Conservation (phyloP, 2,888 invertebrate genomes). For the Linyphia triangularis region DNA sequence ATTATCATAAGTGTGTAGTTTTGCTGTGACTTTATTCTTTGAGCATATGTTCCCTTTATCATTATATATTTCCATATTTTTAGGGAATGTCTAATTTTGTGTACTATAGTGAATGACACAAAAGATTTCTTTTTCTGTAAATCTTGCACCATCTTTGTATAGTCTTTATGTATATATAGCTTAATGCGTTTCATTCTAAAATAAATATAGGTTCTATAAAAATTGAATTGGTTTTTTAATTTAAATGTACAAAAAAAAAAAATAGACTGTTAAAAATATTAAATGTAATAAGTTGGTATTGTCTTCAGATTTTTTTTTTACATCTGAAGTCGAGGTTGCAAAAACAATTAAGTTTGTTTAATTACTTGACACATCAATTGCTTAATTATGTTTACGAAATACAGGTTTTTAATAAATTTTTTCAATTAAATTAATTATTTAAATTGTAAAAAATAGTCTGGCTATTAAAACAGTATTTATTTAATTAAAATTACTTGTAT, state of each 20-base stretch:
- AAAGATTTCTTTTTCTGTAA: background rate
- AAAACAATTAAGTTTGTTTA: too few species aligned
- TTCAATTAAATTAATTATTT: too few species aligned
- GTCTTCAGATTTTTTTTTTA: too few species aligned
- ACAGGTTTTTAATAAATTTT: too few species aligned
- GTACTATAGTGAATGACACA: too few species aligned
- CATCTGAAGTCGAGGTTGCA: too few species aligned
- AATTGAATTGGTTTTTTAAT: background rate
- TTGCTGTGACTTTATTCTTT: conserved; percentile 16
- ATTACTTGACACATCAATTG: too few species aligned
- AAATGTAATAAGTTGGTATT: background rate
- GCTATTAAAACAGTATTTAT: too few species aligned
- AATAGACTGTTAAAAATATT: background rate
- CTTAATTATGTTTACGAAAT: too few species aligned
- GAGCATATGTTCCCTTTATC: background rate
- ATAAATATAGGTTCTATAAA: conserved; percentile 27
- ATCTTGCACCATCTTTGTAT: background rate
- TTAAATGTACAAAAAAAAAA: background rate
- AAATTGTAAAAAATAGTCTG: too few species aligned
- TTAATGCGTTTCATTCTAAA: conserved; percentile 24
- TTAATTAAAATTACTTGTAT: too few species aligned
- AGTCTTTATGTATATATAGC: conserved; percentile 4
- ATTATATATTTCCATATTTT: background rate
- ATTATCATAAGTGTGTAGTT: conserved; percentile 28
- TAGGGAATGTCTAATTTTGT: conserved; percentile 13